phyloP scores from a whole-genome alignment of 2,888 invertebrate species.

The Zaprionus bogoriensis region DNA sequence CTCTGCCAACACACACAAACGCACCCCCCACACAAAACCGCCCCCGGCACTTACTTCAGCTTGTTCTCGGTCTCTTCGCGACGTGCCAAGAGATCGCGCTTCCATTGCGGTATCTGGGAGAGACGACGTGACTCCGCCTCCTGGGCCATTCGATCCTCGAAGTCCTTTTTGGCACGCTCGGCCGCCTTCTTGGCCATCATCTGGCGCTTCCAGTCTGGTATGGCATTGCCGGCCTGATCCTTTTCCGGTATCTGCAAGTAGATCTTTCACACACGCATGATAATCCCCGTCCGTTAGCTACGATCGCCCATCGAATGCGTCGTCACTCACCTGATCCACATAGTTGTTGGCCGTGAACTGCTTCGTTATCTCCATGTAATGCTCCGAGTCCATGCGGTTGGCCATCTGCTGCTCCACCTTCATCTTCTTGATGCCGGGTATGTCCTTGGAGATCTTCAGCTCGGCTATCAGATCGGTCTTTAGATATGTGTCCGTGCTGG shows the following conservation, averaged over 20 bases:
- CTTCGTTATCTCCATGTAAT: conserved; percentile 92
- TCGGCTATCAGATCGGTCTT: conserved; percentile 96
- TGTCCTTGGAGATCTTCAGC: conserved; percentile 95
- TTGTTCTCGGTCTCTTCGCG: conserved; percentile 91
- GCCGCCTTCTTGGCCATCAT: conserved; percentile 97
- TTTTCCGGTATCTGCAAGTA: conserved; percentile 91
- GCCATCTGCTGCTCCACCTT: conserved; percentile 95
- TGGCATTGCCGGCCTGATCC: conserved; percentile 93
- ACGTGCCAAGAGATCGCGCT: conserved; percentile 92
- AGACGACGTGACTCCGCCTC: conserved; percentile 93
- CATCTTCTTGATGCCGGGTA: conserved; percentile 95
- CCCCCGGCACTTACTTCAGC: conserved; percentile 89
- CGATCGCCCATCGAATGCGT: not conserved
- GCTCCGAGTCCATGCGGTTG: conserved; percentile 91
- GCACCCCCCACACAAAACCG: conserved; percentile 6
- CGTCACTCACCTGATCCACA: conserved; percentile 91
- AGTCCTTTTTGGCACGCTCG: conserved; percentile 94
- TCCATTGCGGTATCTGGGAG: conserved; percentile 96
- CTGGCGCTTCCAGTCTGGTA: conserved; percentile 97
- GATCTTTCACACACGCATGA: conserved; percentile 73
- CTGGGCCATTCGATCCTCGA: conserved; percentile 92
- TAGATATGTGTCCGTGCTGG: conserved; percentile 87
- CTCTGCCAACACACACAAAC: conserved; percentile 16
- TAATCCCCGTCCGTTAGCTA: conserved; percentile 5
- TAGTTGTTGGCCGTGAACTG: conserved; percentile 93